Evolutionary conservation across 2,797 vertebrate species (phyloP).

Genomic region (Galaxias olidus): DNA sequence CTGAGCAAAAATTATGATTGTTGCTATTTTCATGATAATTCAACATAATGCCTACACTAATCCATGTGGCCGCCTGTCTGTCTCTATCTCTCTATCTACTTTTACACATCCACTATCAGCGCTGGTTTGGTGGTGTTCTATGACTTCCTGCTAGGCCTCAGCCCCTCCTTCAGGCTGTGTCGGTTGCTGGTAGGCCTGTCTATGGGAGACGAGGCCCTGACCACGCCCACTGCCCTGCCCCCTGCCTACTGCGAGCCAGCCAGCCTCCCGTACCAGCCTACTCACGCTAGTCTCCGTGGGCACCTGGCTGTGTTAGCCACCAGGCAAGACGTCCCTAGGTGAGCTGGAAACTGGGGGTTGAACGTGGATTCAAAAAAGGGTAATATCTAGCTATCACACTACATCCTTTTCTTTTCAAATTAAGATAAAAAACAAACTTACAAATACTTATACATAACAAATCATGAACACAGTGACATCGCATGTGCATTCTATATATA

Average conservation of each 20-base stretch:
- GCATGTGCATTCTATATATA: no score
- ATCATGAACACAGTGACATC: no score
- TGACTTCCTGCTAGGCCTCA: constrained; percentile 58
- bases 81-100: neutral
- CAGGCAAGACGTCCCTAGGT: constrained; percentile 58
- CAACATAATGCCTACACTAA: neutral
- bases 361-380: neutral
- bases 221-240: constrained; percentile 43
- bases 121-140: constrained; percentile 63
- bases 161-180: constrained; percentile 44
- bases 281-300: constrained; percentile 23
- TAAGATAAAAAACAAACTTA: no score
- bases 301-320: constrained; percentile 46
- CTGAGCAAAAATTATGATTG: neutral
- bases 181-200: constrained; percentile 48
- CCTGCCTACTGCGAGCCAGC: constrained; percentile 46
- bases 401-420: neutral
- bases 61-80: neutral
- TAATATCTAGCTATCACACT: neutral
- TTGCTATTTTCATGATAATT: neutral
- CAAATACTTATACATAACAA: no score
- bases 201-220: constrained; percentile 46
- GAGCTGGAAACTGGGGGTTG: neutral
- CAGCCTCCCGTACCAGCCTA: constrained; percentile 23
- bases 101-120: constrained; percentile 25